Evolutionary conservation across 1,140 invertebrate species (phyloP).

Genomic region (Homarus americanus): DNA sequence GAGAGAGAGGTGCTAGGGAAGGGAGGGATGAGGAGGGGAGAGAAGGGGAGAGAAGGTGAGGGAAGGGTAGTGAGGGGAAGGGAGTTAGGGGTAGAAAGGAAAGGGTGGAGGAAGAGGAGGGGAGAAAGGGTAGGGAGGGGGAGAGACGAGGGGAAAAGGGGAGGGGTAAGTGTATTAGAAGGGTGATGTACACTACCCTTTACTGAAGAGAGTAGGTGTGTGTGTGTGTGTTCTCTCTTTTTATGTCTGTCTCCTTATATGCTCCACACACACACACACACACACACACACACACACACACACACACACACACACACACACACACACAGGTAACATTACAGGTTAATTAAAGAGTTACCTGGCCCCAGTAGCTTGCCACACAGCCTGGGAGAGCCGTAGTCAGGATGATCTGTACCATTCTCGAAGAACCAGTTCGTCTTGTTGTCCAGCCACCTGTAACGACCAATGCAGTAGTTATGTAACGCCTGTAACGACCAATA

Average conservation of each 20-base stretch:
- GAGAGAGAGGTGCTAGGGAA: too few species aligned
- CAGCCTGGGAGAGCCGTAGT: conserved; percentile 70
- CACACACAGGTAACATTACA: not conserved
- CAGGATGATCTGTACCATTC: conserved; percentile 61
- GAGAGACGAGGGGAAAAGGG: too few species aligned
- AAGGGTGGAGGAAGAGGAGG: not conserved
- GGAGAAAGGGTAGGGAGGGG: not conserved
- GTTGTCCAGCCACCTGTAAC: conserved; percentile 75
- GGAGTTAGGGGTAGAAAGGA: not conserved
- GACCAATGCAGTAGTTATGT: not conserved
- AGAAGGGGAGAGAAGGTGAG: not conserved
- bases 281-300: too few species aligned
- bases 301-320: too few species aligned
- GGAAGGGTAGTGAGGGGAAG: not conserved
- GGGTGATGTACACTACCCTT: too few species aligned
- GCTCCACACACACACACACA: too few species aligned
- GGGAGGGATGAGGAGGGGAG: not conserved
- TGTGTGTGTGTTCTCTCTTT: too few species aligned
- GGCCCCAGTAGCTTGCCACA: conserved; percentile 72
- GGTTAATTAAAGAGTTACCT: conserved; percentile 48
- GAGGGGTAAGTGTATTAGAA: too few species aligned
- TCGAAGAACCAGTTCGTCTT: conserved; percentile 71
- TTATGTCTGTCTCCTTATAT: too few species aligned
- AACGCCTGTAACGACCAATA: not conserved
- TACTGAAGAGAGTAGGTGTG: too few species aligned